Evolutionary conservation across 2,797 vertebrate genomes (phyloP).

Genomic region (Cirrhinus molitorella): DNA sequence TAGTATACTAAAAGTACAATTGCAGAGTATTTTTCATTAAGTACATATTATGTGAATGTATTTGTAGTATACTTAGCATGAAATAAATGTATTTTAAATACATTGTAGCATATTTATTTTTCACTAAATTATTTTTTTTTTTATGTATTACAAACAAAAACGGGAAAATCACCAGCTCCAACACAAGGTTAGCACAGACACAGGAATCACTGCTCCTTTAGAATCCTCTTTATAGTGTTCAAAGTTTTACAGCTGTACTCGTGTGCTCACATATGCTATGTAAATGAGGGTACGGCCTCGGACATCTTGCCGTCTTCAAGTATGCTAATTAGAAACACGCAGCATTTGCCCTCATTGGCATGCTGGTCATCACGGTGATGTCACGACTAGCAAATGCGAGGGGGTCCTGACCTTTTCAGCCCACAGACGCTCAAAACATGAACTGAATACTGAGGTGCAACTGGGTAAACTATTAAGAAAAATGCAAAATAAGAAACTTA

Average conservation of each 20-base stretch:
- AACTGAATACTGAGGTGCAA: slow-evolving; percentile 67
- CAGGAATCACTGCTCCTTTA: not conserved
- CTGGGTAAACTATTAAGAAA: not conserved
- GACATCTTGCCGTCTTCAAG: slow-evolving; percentile 2
- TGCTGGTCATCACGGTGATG: slow-evolving; percentile 67
- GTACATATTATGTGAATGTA: too few relatives aligned
- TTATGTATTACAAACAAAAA: too few relatives aligned
- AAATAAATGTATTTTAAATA: too few relatives aligned
- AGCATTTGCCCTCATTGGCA: slow-evolving; percentile 75
- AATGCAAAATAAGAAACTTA: not conserved
- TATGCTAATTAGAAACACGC: slow-evolving; percentile 39
- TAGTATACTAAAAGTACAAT: too few relatives aligned
- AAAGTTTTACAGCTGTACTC: not conserved
- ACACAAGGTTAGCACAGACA: not conserved
- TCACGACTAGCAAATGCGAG: slow-evolving; percentile 62
- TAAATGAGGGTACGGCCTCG: slow-evolving; percentile 23
- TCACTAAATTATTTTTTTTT: too few relatives aligned
- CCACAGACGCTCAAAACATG: slow-evolving; percentile 50
- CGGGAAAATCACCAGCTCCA: too few relatives aligned
- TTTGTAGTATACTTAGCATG: too few relatives aligned
- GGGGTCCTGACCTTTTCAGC: slow-evolving; percentile 78
- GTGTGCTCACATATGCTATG: slow-evolving; percentile 22
- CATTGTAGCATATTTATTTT: too few relatives aligned
- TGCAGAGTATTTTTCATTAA: too few relatives aligned
- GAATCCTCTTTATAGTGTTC: not conserved